Evolutionary conservation across 2,113 vertebrate genomes (phyloP).

Genomic region (Bubo bubo): DNA sequence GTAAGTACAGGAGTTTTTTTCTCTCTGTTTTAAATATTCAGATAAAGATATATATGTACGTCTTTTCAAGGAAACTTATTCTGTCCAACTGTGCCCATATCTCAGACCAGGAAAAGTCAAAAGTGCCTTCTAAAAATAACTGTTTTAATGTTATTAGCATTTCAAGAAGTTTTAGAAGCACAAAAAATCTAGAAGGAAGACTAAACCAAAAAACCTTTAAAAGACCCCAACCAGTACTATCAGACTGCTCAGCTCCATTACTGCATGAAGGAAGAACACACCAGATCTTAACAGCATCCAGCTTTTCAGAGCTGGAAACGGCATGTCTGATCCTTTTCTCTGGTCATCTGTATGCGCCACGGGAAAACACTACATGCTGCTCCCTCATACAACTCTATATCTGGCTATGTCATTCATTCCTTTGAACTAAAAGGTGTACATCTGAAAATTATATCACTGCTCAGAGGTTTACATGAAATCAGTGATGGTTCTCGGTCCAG

Average conservation of each 20-base stretch:
- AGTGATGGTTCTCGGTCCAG: accelerated
- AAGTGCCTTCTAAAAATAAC: neutral
- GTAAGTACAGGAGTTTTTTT: neutral
- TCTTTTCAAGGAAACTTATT: neutral
- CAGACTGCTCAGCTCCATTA: neutral
- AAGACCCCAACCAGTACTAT: neutral
- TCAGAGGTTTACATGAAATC: neutral
- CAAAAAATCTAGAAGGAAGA: neutral
- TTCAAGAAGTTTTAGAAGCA: neutral
- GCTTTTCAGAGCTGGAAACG: neutral
- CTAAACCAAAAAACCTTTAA: neutral
- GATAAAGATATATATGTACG: neutral
- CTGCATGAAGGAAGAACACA: neutral
- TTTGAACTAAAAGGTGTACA: neutral
- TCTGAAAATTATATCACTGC: neutral
- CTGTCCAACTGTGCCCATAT: neutral
- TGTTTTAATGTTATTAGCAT: neutral
- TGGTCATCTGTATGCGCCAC: neutral
- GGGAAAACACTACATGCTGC: neutral
- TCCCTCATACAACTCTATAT: neutral
- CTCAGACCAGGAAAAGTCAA: neutral
- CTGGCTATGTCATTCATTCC: too few species aligned
- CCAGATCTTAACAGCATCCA: neutral
- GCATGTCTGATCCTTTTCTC: neutral
- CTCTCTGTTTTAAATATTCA: neutral